Evolutionary conservation across 2,888 invertebrate species (phyloP), one percentile per base, ranked within the genome.

Genomic region (Entomobrya proxima): DNA sequence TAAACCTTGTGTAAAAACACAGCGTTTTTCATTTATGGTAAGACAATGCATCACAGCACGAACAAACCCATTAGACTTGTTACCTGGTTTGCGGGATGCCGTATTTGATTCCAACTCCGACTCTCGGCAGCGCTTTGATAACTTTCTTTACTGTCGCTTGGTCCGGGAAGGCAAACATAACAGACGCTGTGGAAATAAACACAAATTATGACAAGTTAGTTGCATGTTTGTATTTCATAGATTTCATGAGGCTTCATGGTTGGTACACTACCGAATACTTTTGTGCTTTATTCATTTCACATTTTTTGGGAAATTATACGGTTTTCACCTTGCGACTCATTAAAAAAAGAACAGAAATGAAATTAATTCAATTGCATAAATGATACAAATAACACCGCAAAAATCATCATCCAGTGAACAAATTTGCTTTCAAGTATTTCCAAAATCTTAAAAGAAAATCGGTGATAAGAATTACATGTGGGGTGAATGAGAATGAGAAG

Each of bases 61-160:
- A 74, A 24, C 11, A 58, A 13, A 52, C 15, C 21, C 76, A 76
- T 32, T 77, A 52, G 30, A 18, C 40, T 2, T 32, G 72, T 87
- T 87, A 96, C 96, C 96, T 96, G 88, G 98, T 98, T 93, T 99
- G 82, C 72, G 82, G 82, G 76, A 82, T 82, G 35, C 99, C 99
- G 92, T 99, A 99, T 93, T 99, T 99, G 93, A 99, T 98, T 91
- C 99, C 99, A 74, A 99, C 98, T 11, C 99, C 99, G 88, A 99
- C 98, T 86, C 98, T 94, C 0, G 99, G 99, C 91, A 99, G 93
- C 2, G 98, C 97, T 92, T 98, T 98, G 93, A 99, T 98, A 90
- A 99, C 98, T 93, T 98, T 98, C 93, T 98, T 98, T 91, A 99
- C 98, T 67, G 98, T 98, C 90, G 95, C 95, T 93, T 98, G 98